Evolutionary conservation across 2,888 invertebrate species (phyloP), one percentile per base, ranked within the genome.

Genomic region (Ichneumoninae sp.): DNA sequence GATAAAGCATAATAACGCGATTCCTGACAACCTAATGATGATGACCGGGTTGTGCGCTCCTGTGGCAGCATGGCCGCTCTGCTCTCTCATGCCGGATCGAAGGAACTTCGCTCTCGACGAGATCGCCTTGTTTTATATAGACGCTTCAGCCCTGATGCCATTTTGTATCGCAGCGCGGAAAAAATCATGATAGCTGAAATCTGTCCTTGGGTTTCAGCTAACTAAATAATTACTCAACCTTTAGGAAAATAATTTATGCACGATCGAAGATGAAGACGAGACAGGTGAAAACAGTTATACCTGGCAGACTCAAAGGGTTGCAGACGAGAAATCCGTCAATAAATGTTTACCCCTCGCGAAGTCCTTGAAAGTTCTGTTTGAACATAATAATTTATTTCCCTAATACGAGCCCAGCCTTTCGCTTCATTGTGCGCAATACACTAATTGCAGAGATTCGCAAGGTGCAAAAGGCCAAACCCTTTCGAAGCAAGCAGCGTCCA

Each of bases 1-100:
- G 92, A 93, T 93, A 92, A 92, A 93, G 93, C 89, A 92, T 93
- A 93, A 93, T 93, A 92, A 91, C 92, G 91, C 91, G 91, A 92
- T 92, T 92, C 91, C 89, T 91, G 92, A 92, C 91, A 89, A 92
- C 91, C 91, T 93, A 93, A 93, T 93, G 93, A 93, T 93, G 93
- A 93, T 93, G 92, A 93, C 92, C 93, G 91, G 90, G 91, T 92
- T 92, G 62, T 33, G 13, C 19, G 91, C 91, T 90, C 89, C 90
- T 89, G 89, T 88, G 87, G 88, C 89, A 90, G 89, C 89, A 88
- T 89, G 89, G 88, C 78, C 85, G 87, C 88, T 88, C 89, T 89
- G 16, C 62, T 4, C 60, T 86, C 82, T 88, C 88, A 84, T 87
- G 80, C 82, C 81, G 84, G 76, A 81, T 87, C 65, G 47, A 44